A percentile compares a stretch with the other conserved stretches of the same genome.
phyloP scores from a whole-genome alignment of 2,797 vertebrate species.

The Semotilus atromaculatus region DNA sequence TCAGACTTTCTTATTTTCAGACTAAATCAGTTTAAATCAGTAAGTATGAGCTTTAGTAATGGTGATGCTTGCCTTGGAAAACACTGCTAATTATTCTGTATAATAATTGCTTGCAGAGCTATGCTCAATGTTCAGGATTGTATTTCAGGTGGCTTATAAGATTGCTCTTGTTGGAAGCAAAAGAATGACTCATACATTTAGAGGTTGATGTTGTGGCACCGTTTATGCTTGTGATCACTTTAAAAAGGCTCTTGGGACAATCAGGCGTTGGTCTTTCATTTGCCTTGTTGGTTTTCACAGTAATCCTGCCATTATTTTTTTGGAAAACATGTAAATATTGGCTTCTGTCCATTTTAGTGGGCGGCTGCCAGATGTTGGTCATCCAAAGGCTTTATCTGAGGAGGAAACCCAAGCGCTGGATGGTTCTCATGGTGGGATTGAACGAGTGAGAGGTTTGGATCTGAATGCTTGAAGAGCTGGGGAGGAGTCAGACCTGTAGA shows the following conservation, averaged over 20 bases:
- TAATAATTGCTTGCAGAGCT: not conserved
- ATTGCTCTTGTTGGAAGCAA: not conserved
- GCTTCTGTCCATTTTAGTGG: not conserved
- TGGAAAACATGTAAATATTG: not conserved
- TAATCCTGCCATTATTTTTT: not conserved
- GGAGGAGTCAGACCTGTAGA: not conserved
- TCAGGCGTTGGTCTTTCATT: not conserved
- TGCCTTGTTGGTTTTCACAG: not conserved
- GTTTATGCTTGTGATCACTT: not conserved
- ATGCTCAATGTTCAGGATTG: conserved; percentile 1
- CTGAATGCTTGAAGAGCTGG: not conserved
- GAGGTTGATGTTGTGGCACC: not conserved
- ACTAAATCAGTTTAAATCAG: not conserved
- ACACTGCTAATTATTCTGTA: not conserved
- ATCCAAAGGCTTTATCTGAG: not conserved
- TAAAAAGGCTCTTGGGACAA: not conserved
- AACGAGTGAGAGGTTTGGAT: not conserved
- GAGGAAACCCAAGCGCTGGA: not conserved
- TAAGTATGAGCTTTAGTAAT: not conserved
- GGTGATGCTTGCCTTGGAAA: not conserved
- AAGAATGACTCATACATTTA: not conserved
- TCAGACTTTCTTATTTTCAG: not conserved
- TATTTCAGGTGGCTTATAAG: not conserved
- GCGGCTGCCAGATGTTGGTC: not conserved
- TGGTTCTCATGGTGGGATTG: not conserved